phyloP scores from a whole-genome alignment of 2,113 vertebrate genomes.

The Tyrannus savana region DNA sequence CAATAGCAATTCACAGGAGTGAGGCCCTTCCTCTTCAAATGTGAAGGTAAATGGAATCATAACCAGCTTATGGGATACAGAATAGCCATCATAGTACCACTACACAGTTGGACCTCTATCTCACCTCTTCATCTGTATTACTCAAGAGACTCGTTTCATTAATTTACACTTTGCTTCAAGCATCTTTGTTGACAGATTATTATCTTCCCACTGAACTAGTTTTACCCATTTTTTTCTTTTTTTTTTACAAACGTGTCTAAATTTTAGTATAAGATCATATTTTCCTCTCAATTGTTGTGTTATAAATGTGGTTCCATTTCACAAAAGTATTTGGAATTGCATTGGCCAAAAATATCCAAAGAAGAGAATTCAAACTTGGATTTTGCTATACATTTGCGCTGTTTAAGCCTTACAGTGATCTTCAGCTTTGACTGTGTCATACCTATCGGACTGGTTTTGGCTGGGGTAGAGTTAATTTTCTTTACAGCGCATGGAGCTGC shows the following conservation, averaged over 20 bases:
- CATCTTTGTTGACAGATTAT: neutral
- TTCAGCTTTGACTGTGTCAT: neutral
- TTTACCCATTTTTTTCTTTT: neutral
- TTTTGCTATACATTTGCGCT: neutral
- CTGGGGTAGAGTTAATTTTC: neutral
- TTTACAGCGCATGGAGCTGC: rapidly evolving
- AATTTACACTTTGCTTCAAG: neutral
- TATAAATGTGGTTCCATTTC: neutral
- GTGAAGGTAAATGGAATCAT: neutral
- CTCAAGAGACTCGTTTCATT: neutral
- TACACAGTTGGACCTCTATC: neutral
- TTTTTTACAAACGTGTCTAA: neutral
- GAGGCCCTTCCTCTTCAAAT: neutral
- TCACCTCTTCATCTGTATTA: neutral
- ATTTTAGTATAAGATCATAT: neutral
- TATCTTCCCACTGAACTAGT: neutral
- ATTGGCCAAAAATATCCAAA: neutral
- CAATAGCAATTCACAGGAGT: neutral
- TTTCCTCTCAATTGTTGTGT: neutral
- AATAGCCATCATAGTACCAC: neutral
- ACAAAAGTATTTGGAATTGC: neutral
- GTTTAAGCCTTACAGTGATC: neutral
- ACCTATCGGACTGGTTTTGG: neutral
- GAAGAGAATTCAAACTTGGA: neutral
- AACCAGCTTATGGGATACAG: neutral